phyloP scores from a whole-genome alignment of 2,113 vertebrate genomes.

The Microcebus griseorufus region DNA sequence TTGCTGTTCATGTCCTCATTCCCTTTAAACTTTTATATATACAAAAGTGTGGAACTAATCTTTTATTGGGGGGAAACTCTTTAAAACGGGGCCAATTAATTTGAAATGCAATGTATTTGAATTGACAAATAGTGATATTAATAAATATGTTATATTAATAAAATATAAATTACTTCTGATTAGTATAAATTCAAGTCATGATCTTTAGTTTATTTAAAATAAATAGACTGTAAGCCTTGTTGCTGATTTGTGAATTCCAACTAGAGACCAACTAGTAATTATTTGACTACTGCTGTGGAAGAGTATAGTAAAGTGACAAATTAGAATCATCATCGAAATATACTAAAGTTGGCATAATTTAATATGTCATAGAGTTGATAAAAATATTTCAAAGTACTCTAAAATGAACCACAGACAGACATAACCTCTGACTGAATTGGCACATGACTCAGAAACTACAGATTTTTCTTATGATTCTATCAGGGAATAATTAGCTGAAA shows the following conservation, averaged over 20 bases:
- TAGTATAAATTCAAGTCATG: conserved; percentile 52
- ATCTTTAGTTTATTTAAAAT: conserved; percentile 54
- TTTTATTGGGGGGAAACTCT: conserved; percentile 15
- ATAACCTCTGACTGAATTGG: conserved; percentile 18
- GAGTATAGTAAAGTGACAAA: conserved; percentile 34
- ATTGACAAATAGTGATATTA: conserved; percentile 30
- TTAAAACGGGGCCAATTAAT: neutral
- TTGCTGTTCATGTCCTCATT: neutral
- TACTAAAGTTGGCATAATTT: conserved; percentile 53
- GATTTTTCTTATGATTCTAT: conserved; percentile 60
- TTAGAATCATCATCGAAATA: conserved; percentile 50
- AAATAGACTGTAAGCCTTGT: conserved; percentile 41
- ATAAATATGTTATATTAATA: conserved; percentile 41
- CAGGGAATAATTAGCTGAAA: conserved; percentile 70
- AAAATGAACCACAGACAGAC: neutral
- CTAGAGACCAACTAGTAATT: conserved; percentile 32
- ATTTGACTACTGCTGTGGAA: conserved; percentile 48
- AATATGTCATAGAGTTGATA: neutral
- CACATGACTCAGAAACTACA: conserved; percentile 37
- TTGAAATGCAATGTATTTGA: conserved; percentile 30
- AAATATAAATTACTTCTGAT: conserved; percentile 53
- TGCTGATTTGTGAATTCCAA: conserved; percentile 56
- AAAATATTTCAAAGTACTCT: conserved; percentile 43
- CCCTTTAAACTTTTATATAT: neutral
- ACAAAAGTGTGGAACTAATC: neutral